Evolutionary conservation across 2,113 vertebrate species (phyloP).

Genomic region (Tenebrosternarchus preto): DNA sequence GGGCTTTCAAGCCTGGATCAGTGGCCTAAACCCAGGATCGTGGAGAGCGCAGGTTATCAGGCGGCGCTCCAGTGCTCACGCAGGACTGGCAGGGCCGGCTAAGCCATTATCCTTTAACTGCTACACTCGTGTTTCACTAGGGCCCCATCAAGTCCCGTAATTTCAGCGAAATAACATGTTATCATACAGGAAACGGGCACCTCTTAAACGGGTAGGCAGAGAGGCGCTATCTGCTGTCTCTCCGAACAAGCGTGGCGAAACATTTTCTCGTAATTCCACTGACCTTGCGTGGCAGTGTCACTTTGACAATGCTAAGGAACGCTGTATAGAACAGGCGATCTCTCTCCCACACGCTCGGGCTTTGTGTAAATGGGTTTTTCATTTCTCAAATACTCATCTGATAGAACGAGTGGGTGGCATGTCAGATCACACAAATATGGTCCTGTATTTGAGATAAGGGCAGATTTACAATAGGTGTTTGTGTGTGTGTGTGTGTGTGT

Average conservation of each 20-base stretch:
- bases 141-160: slow-evolving; percentile 63
- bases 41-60: slow-evolving; percentile 48
- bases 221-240: slow-evolving; percentile 69
- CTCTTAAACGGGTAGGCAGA: slow-evolving; percentile 56
- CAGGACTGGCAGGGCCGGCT: slow-evolving; percentile 56
- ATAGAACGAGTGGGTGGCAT: slow-evolving; percentile 67
- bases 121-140: slow-evolving; percentile 57
- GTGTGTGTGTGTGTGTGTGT: slow-evolving; percentile 3
- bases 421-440: slow-evolving; percentile 63
- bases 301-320: slow-evolving; percentile 68
- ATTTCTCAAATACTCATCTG: slow-evolving; percentile 78
- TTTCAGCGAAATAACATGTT: slow-evolving; percentile 59
- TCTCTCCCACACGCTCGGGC: slow-evolving; percentile 64
- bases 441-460: slow-evolving; percentile 56
- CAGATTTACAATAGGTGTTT: slow-evolving; percentile 53
- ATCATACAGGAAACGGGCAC: slow-evolving; percentile 73
- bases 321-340: slow-evolving; percentile 64
- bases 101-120: slow-evolving; percentile 61
- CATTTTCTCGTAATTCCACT: slow-evolving; percentile 66
- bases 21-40: slow-evolving; percentile 37
- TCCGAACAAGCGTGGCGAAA: slow-evolving; percentile 73
- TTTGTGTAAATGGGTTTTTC: slow-evolving; percentile 75
- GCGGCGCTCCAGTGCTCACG: slow-evolving; percentile 56
- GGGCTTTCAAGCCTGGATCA: slow-evolving; percentile 41
- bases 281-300: slow-evolving; percentile 70